Conservation (phyloP, 2,113 vertebrate species). For the Trachemys scripta region DNA sequence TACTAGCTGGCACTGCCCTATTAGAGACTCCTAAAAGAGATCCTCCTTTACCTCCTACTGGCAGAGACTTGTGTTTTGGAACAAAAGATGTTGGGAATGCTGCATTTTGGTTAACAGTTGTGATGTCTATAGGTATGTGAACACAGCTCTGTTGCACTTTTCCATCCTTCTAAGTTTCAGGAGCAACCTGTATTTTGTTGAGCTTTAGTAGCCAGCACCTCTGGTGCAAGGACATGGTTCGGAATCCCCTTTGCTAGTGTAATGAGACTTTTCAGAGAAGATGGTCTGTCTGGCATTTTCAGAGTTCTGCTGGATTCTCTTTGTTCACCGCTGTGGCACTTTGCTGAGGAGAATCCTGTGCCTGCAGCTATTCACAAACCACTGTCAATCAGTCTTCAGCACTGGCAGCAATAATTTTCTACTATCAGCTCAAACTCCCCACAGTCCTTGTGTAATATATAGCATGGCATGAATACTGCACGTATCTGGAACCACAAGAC, state of each 20-base stretch:
- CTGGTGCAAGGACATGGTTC: neutral
- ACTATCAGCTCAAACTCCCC: neutral
- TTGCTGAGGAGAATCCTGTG: neutral
- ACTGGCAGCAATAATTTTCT: neutral
- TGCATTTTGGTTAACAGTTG: neutral
- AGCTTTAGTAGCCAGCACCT: neutral
- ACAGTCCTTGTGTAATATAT: constrained; percentile 4
- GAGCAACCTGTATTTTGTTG: neutral
- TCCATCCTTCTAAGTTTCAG: neutral
- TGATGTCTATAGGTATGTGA: neutral
- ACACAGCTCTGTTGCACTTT: neutral
- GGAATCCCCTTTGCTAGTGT: neutral
- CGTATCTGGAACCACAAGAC: neutral
- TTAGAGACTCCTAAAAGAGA: neutral
- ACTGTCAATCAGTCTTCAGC: neutral
- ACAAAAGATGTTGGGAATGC: neutral
- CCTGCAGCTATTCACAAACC: neutral
- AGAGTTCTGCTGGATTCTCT: constrained; percentile 10
- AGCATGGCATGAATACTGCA: neutral
- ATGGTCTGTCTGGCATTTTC: neutral
- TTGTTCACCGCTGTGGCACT: neutral
- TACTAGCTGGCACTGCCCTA: rapidly evolving
- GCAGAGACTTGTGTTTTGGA: neutral
- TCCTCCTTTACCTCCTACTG: neutral
- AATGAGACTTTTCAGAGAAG: neutral